Evolutionary conservation across 2,113 vertebrate species (phyloP), one percentile per base, ranked within the genome.

Genomic region (Hucho hucho): DNA sequence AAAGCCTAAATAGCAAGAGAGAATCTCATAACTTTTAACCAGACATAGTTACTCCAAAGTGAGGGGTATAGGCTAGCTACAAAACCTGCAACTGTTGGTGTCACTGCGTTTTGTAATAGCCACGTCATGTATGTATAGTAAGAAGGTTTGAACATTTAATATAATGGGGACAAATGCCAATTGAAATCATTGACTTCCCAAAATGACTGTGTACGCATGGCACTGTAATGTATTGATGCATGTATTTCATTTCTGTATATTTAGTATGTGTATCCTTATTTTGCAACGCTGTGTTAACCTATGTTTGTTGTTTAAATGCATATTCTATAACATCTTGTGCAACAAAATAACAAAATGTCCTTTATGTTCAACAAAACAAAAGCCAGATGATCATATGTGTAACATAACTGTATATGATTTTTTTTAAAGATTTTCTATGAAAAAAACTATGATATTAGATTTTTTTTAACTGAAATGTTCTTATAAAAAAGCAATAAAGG

Each of bases 381-480:
- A 87, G 84, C 86, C 87, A 90, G 87, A 91, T 83, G 78, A 79
- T 65, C 68, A 79, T 84, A 85, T 32, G n/a, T 61, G 90, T 93
- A 91, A 87, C 83, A 90, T 91, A 92, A 75, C 78, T 94, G 91
- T 93, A 90, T 78, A 91, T 86, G 84, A 25, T 79, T 70, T 92
- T 93, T 94, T 93, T 69, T 92, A 93, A 88, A 89, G 87, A 87
- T 93, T 93, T 93, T 92, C 53, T 89, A 92, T 90, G 72, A 86
- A 90, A 89, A 88, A 71, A 73, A 53, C 78, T 83, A 79, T 72
- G 76, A 87, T 76, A 87, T 82, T 85, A 88, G 76, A 83, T 87
- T 91, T 87, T 86, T 93, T 91, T 90, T 87, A 87, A 73, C 81
- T 80, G 77, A 87, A 72, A 85, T 90, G 92, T 91, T 89, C 81